phyloP scores from a whole-genome alignment of 2,797 vertebrate species.

The Arrhamphus sclerolepis region DNA sequence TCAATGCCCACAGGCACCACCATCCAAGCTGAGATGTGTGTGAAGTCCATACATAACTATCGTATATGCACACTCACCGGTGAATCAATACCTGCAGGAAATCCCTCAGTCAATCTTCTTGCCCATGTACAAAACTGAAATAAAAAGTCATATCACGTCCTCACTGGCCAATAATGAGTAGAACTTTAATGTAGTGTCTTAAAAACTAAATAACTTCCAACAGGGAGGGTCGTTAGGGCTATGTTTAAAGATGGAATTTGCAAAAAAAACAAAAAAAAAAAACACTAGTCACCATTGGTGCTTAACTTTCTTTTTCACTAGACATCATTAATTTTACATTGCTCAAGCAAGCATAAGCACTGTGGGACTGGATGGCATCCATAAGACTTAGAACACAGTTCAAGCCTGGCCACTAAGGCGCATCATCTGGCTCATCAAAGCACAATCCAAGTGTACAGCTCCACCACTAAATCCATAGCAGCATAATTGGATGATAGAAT shows the following conservation, averaged over 20 bases:
- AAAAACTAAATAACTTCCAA: conserved; percentile 1
- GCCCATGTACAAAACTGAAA: background rate
- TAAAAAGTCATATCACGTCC: too few species aligned
- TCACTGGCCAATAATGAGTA: too few species aligned
- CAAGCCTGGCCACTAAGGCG: conserved; percentile 29
- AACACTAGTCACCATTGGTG: background rate
- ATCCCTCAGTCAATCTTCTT: background rate
- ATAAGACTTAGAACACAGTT: conserved; percentile 26
- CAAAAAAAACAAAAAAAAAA: background rate
- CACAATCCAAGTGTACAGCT: conserved; percentile 44
- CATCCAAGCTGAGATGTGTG: background rate
- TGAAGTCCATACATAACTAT: background rate
- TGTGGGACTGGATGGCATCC: conserved; percentile 21
- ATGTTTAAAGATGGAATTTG: conserved; percentile 1
- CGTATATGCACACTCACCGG: background rate
- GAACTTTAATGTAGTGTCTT: background rate
- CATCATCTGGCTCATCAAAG: conserved; percentile 61
- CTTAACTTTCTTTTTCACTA: conserved; percentile 1
- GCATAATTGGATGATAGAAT: conserved; percentile 40
- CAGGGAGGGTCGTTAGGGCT: background rate
- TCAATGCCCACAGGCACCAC: background rate
- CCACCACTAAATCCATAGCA: conserved; percentile 42
- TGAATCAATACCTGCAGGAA: background rate
- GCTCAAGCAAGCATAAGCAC: conserved; percentile 14
- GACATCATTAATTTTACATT: conserved; percentile 28